A percentile compares a stretch with the other conserved stretches of the same genome.
Conservation (phyloP, 2,888 invertebrate species). For the Adineta ricciae region DNA sequence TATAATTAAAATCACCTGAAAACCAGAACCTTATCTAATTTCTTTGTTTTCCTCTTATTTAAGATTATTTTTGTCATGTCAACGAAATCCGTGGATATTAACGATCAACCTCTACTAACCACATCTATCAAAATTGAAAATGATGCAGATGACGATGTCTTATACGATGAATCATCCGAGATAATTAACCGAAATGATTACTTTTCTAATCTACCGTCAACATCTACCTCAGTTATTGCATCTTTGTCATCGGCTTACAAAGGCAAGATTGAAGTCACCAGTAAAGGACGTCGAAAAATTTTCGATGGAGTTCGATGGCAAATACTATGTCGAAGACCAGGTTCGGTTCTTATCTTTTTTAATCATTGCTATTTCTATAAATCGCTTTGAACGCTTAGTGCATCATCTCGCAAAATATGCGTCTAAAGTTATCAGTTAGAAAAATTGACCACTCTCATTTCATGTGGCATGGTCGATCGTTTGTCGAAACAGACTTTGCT, state of each 20-base stretch:
- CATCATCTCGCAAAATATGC: too few relatives aligned
- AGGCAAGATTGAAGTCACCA: neutral
- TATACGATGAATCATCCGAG: neutral
- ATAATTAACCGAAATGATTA: neutral
- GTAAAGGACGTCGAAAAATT: neutral
- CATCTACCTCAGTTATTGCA: neutral
- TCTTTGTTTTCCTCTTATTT: neutral
- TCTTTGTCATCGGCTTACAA: neutral
- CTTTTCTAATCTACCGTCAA: neutral
- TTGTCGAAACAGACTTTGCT: too few relatives aligned
- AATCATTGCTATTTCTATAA: too few relatives aligned
- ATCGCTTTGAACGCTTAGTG: too few relatives aligned
- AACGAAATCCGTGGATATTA: neutral
- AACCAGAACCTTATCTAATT: neutral
- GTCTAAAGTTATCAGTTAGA: too few relatives aligned
- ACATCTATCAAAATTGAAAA: neutral
- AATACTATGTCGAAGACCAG: neutral
- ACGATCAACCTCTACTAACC: neutral
- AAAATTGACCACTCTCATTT: too few relatives aligned
- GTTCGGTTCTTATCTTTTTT: neutral
- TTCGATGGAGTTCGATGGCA: conserved; percentile 5
- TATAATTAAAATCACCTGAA: neutral
- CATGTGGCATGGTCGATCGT: too few relatives aligned
- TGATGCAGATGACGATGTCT: neutral
- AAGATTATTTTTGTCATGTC: neutral